These are phyloP conservation scores for Echinometra lucunter DNA, from an alignment of 53 echinoderm and acorn worm genomes.

Conservation along the genomic window DNA sequence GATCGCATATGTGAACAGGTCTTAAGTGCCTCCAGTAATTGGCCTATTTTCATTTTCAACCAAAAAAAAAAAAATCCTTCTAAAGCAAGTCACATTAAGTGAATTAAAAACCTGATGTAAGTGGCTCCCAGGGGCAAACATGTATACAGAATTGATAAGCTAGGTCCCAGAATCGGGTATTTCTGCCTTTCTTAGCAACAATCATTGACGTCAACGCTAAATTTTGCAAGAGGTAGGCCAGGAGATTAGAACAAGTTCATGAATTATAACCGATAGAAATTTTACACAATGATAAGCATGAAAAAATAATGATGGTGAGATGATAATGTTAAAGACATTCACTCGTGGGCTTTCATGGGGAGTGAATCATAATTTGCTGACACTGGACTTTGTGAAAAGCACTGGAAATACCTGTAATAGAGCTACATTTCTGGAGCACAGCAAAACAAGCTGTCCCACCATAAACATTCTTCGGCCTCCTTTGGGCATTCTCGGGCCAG, in stretches of 20 bases:
- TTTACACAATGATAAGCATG: not conserved
- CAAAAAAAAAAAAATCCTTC: not conserved
- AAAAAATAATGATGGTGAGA: not conserved
- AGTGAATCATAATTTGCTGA: too few relatives aligned
- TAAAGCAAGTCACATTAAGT: slow-evolving; percentile 17
- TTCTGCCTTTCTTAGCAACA: not conserved
- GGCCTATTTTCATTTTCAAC: not conserved
- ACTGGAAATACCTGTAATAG: too few relatives aligned
- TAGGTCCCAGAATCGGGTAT: not conserved
- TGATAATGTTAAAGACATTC: not conserved
- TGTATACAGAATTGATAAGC: slow-evolving; percentile 33
- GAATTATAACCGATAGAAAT: not conserved
- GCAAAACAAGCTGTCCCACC: too few relatives aligned
- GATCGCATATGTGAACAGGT: too few relatives aligned
- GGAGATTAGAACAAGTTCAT: not conserved
- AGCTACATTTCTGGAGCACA: too few relatives aligned
- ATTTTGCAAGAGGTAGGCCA: not conserved
- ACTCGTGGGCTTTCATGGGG: too few relatives aligned
- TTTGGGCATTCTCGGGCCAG: too few relatives aligned
- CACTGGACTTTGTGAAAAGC: too few relatives aligned
- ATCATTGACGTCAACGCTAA: slow-evolving; percentile 37
- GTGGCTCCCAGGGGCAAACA: slow-evolving; percentile 31
- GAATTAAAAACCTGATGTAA: slow-evolving; percentile 55
- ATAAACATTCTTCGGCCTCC: too few relatives aligned
- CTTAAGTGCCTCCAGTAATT: not conserved